phyloP scores from a whole-genome alignment of 1,140 invertebrate genomes.

The Stegodyphus dumicola region DNA sequence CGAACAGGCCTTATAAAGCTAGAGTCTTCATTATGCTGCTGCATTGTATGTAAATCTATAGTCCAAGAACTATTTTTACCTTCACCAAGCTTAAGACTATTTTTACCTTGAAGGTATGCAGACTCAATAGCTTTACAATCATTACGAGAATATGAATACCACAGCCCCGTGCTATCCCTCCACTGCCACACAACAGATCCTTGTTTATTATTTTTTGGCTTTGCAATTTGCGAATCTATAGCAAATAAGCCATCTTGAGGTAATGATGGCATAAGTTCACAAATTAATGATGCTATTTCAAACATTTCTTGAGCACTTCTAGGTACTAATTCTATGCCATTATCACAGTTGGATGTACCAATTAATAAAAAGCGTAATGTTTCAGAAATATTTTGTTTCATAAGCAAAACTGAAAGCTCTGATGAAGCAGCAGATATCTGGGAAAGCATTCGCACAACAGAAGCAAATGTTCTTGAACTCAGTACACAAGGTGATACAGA shows the following conservation, averaged over 20 bases:
- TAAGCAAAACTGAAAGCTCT: slow-evolving; percentile 87
- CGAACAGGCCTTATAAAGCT: slow-evolving; percentile 89
- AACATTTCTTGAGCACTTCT: slow-evolving; percentile 94
- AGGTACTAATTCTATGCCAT: slow-evolving; percentile 74
- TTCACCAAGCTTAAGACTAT: slow-evolving; percentile 85
- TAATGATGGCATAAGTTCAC: slow-evolving; percentile 93
- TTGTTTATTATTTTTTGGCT: slow-evolving; percentile 69
- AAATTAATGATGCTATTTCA: slow-evolving; percentile 93
- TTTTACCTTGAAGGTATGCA: slow-evolving; percentile 91
- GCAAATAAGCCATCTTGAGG: slow-evolving; percentile 94
- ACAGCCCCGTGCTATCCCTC: slow-evolving; percentile 84
- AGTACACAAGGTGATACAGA: slow-evolving; percentile 92
- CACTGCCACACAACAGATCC: slow-evolving; percentile 94
- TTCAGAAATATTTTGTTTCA: slow-evolving; percentile 95
- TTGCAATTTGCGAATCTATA: slow-evolving; percentile 86
- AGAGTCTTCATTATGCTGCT: slow-evolving; percentile 97
- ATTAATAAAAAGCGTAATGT: slow-evolving; percentile 92
- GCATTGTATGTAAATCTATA: slow-evolving; percentile 95
- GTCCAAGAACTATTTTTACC: slow-evolving; percentile 92
- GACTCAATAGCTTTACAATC: slow-evolving; percentile 87
- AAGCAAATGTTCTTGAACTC: slow-evolving; percentile 93
- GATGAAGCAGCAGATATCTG: slow-evolving; percentile 95
- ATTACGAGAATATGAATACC: slow-evolving; percentile 78
- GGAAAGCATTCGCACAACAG: slow-evolving; percentile 93
- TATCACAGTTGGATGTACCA: slow-evolving; percentile 69